Evolutionary conservation across 2,113 vertebrate genomes (phyloP).

Genomic region (Tragelaphus imberbis): DNA sequence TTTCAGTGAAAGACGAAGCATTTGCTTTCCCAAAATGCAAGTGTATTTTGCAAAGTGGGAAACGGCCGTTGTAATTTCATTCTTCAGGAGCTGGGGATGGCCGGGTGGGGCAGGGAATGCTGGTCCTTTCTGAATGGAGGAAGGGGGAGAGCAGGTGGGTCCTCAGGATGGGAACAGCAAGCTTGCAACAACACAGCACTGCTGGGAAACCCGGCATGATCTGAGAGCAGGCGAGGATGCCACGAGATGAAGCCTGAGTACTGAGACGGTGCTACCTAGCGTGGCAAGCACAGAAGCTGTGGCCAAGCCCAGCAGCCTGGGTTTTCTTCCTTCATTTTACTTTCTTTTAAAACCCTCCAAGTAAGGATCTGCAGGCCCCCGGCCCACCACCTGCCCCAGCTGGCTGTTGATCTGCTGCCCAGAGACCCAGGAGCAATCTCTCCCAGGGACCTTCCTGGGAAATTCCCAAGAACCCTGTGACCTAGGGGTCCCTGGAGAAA

Average conservation of each 20-base stretch:
- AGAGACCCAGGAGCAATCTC: neutral
- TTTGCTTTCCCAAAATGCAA: neutral
- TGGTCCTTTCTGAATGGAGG: slow-evolving; percentile 83
- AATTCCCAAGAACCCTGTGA: rapidly evolving
- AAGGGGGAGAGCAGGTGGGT: slow-evolving; percentile 87
- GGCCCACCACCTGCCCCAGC: neutral
- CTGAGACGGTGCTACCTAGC: slow-evolving; percentile 43
- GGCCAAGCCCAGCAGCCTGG: slow-evolving; percentile 28
- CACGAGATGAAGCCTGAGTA: slow-evolving; percentile 79
- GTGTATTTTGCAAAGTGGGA: neutral
- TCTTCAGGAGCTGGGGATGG: rapidly evolving
- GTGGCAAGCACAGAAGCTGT: neutral
- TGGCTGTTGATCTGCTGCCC: rapidly evolving
- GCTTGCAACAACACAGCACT: slow-evolving; percentile 80
- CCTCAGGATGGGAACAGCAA: slow-evolving; percentile 79
- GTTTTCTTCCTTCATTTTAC: neutral
- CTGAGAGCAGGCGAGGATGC: slow-evolving; percentile 85
- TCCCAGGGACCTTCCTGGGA: neutral
- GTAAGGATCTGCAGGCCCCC: neutral
- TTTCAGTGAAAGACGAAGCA: neutral
- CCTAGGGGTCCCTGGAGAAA: neutral
- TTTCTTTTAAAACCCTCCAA: slow-evolving; percentile 51
- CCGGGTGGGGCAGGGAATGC: slow-evolving; percentile 64
- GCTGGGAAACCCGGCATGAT: slow-evolving; percentile 79
- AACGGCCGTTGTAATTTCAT: neutral